Conservation (phyloP, 2,113 vertebrate genomes). For the Gymnogyps californianus region DNA sequence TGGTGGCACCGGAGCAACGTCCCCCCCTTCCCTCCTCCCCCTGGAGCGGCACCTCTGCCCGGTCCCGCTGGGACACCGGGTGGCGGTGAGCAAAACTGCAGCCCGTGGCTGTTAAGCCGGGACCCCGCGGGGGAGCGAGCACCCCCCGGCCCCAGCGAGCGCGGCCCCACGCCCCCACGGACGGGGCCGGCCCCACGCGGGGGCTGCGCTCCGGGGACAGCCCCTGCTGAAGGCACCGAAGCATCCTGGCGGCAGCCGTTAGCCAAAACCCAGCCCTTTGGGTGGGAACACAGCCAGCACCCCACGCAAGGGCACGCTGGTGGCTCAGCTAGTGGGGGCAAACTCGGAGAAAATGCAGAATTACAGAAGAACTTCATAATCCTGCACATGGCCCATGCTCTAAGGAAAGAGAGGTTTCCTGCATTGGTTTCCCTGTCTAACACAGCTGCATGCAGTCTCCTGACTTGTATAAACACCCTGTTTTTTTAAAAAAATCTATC, state of each 20-base stretch:
- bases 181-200: rapidly evolving
- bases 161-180: not conserved
- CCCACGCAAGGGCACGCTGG: rapidly evolving
- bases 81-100: no score
- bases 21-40: not conserved
- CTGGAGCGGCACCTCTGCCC: not conserved
- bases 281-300: rapidly evolving
- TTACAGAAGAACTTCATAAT: not conserved
- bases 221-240: not conserved
- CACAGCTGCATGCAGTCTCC: not conserved
- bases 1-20: not conserved
- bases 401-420: not conserved
- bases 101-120: no score
- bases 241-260: not conserved
- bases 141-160: rapidly evolving
- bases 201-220: not conserved
- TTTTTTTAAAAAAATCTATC: not conserved
- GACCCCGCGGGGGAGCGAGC: not conserved
- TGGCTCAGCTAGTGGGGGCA: not conserved
- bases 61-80: not conserved
- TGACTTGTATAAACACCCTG: not conserved
- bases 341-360: not conserved
- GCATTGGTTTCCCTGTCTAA: not conserved
- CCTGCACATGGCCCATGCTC: not conserved
- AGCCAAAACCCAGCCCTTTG: not conserved